Conservation (phyloP, 2,113 vertebrate species). For the Pyrgilauda ruficollis region DNA sequence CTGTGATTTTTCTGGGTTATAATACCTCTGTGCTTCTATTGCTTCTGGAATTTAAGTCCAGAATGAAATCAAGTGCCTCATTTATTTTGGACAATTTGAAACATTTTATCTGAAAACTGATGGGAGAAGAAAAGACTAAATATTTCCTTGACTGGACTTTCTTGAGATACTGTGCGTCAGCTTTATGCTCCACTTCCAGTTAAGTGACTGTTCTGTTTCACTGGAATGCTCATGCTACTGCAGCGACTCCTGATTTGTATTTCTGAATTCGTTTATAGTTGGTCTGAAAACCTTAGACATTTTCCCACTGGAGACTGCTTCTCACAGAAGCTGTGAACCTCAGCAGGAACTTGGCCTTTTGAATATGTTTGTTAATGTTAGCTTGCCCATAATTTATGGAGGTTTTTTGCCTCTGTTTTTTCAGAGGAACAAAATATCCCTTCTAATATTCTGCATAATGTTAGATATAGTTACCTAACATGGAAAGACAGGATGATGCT, state of each 20-base stretch:
- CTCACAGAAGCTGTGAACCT: not conserved
- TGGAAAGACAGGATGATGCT: not conserved
- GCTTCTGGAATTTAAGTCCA: not conserved
- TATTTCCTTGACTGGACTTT: not conserved
- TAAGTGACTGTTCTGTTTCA: not conserved
- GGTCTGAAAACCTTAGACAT: fast-evolving
- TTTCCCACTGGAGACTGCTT: not conserved
- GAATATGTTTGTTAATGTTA: not conserved
- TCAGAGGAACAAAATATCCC: not conserved
- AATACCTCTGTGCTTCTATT: not conserved
- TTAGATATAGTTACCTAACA: not conserved
- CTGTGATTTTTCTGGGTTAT: not conserved
- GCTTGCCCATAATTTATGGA: not conserved
- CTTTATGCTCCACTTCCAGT: not conserved
- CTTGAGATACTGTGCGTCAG: not conserved
- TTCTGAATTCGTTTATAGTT: not conserved
- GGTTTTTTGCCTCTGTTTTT: not conserved
- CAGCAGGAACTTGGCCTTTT: not conserved
- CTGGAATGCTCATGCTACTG: not conserved
- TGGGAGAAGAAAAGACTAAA: not conserved
- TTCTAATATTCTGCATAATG: not conserved
- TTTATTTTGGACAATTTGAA: not conserved
- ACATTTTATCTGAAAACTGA: not conserved
- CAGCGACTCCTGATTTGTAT: not conserved
- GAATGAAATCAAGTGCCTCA: not conserved